Evolutionary conservation across 2,113 vertebrate genomes (phyloP), one percentile per base, ranked within the genome.

Genomic region (Thermophis baileyi): DNA sequence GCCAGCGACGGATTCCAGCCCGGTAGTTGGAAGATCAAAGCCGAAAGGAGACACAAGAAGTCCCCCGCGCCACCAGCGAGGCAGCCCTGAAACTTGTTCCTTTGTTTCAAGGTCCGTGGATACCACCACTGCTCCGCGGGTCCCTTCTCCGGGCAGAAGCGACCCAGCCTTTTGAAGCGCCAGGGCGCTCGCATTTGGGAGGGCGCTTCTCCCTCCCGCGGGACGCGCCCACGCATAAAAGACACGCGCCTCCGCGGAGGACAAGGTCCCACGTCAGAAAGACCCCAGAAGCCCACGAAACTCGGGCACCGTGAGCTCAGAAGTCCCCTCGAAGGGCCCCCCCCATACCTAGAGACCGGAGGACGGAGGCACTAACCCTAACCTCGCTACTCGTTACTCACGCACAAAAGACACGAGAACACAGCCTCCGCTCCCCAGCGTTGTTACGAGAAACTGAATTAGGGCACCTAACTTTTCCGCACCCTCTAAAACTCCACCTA

Each of bases 41-140:
- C 53, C 87, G n/a, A 85, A 8, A 18, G 40, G n/a, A 57, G 51
- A 55, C 20, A 57, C 20, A 27, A 92, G 88, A 49, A 50, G 88
- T 93, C 94, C 85, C 74, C 35, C 1, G 88, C 93, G 95, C 53
- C 91, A 54, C 74, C 94, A 93, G 94, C 94, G 90, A 94, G 95
- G 93, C 93, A 93, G 94, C 92, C 95, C 95, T 94, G 95, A 90
- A 97, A 98, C 96, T 97, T 97, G 96, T 95, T 97, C 97, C 98
- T 98, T 98, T 98, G 98, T 98, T 97, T 97, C 97, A 97, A 96
- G 97, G 97, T 95, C 97, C 96, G 94, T 95, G 95, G 95, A 95
- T 96, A 94, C 93, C 96, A 95, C 60, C 96, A 94, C 93, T 95
- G 94, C 54, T 90, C 91, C 0, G 57, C 90, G 87, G 87, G 24